Evolutionary conservation across 2,113 vertebrate genomes (phyloP).

Genomic region (Sylvicapra grimmia): DNA sequence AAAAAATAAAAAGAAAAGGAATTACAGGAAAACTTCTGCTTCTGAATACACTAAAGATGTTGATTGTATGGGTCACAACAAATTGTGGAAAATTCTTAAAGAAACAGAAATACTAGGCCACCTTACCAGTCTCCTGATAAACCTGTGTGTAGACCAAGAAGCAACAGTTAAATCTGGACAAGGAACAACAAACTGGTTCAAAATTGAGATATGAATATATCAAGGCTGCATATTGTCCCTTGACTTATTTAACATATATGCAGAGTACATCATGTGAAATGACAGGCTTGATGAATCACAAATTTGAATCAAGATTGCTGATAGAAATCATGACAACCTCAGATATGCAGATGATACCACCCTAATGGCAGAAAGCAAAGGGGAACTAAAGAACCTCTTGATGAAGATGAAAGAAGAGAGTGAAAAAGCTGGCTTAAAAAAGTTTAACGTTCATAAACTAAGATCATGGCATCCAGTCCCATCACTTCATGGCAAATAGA

Average conservation of each 20-base stretch:
- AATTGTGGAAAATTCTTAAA: neutral
- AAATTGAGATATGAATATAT: neutral
- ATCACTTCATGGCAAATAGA: neutral
- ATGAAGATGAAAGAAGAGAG: neutral
- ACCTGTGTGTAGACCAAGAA: neutral
- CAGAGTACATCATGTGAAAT: neutral
- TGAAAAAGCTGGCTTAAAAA: neutral
- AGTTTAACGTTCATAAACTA: neutral
- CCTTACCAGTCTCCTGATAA: neutral
- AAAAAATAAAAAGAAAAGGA: neutral
- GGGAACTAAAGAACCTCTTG: neutral
- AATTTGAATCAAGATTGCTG: neutral
- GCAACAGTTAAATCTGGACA: rapidly evolving
- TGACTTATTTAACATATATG: neutral
- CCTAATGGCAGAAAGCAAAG: neutral
- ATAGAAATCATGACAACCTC: neutral
- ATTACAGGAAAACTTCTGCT: neutral
- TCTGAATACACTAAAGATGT: neutral
- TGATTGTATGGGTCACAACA: neutral
- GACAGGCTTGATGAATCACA: neutral
- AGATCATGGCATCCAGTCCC: neutral
- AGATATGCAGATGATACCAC: neutral
- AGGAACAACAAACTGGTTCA: neutral
- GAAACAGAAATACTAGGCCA: neutral
- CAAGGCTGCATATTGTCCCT: neutral